These are phyloP conservation scores for Saccopteryx bilineata DNA, from an alignment of 2,113 vertebrate species.

Conservation along the genomic window DNA sequence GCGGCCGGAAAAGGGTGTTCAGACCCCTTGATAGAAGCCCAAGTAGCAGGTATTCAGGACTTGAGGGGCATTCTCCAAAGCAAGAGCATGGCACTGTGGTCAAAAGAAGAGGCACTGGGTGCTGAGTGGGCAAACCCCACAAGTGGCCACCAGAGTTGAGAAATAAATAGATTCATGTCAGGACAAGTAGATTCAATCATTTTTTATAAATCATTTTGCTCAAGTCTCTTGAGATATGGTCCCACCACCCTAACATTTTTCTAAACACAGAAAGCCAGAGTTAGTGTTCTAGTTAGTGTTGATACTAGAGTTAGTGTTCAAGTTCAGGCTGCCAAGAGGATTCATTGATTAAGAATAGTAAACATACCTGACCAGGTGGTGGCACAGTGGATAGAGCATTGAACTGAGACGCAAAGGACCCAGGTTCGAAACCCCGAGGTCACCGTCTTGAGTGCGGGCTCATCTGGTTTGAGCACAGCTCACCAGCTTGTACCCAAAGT, in stretches of 20 bases:
- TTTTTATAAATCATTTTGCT: background rate
- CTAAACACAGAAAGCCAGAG: background rate
- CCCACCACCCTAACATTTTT: background rate
- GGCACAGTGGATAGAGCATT: no score
- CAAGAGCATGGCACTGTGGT: background rate
- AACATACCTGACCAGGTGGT: background rate
- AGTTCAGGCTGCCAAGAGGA: background rate
- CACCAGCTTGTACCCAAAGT: no score
- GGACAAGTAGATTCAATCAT: background rate
- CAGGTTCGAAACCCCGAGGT: no score
- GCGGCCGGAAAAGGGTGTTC: rapidly evolving
- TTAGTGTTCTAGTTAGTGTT: background rate
- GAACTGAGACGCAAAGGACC: no score
- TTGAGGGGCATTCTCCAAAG: no score
- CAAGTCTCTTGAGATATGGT: background rate
- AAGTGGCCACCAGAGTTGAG: background rate
- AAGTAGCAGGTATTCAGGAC: background rate
- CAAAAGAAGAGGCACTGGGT: background rate
- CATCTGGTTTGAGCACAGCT: no score
- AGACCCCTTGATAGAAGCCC: background rate
- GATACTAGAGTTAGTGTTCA: background rate
- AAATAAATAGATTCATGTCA: background rate
- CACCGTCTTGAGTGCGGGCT: no score
- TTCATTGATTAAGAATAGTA: background rate
- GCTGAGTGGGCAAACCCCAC: background rate